These are phyloP conservation scores for Gnatocerus cornutus DNA, from an alignment of 2,888 invertebrate genomes.

Conservation along the genomic window DNA sequence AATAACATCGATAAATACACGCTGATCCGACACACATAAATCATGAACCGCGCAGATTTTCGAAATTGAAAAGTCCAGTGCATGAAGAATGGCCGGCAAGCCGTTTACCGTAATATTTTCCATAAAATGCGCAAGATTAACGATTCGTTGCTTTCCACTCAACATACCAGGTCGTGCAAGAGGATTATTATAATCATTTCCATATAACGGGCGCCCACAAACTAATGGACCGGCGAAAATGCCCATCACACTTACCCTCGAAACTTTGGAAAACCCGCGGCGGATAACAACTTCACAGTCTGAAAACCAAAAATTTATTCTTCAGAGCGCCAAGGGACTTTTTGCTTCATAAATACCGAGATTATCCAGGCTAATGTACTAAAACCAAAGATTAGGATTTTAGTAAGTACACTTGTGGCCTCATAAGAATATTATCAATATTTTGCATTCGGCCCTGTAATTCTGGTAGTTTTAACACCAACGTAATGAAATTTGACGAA, in stretches of 20 bases:
- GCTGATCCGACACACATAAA: slow-evolving; percentile 49
- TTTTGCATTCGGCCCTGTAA: too few relatives aligned
- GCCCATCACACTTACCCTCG: slow-evolving; percentile 10
- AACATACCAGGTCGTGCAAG: slow-evolving; percentile 46
- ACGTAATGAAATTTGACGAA: too few relatives aligned
- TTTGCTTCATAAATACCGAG: too few relatives aligned
- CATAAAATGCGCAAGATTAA: slow-evolving; percentile 54
- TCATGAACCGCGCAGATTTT: slow-evolving; percentile 54
- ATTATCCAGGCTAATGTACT: too few relatives aligned
- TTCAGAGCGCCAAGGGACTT: too few relatives aligned
- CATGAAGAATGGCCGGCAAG: slow-evolving; percentile 43
- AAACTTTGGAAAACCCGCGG: too few relatives aligned
- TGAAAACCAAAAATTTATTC: too few relatives aligned
- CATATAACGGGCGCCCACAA: slow-evolving; percentile 40
- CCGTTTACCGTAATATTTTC: slow-evolving; percentile 52
- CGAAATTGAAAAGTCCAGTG: slow-evolving; percentile 53
- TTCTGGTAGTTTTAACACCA: too few relatives aligned
- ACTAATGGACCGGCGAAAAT: slow-evolving; percentile 23
- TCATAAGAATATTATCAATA: too few relatives aligned
- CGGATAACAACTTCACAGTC: too few relatives aligned
- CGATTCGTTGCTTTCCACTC: slow-evolving; percentile 50
- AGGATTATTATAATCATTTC: slow-evolving; percentile 47
- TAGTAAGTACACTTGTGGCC: too few relatives aligned
- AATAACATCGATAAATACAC: slow-evolving; percentile 37
- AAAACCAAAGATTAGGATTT: too few relatives aligned